Conservation (phyloP, 1,140 invertebrate species). For the Scaptomyza graminum region DNA sequence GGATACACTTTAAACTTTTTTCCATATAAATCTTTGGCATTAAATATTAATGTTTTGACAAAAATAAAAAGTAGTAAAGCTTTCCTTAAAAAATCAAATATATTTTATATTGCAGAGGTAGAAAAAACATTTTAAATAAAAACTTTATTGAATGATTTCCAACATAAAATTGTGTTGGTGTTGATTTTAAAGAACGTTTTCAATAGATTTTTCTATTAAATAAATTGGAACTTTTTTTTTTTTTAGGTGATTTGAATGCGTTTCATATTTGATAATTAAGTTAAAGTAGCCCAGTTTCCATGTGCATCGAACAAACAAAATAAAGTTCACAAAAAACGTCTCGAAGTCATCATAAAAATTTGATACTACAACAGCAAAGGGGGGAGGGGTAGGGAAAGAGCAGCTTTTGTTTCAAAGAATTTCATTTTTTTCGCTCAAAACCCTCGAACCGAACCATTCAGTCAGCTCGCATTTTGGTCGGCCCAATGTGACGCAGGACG, state of each 20-base stretch:
- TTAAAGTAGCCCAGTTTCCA: background rate
- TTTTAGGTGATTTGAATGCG: background rate
- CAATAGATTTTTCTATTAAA: no score
- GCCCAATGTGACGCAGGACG: background rate
- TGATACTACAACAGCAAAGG: slow-evolving; percentile 20
- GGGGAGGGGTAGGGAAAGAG: background rate
- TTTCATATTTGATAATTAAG: background rate
- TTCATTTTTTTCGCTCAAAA: slow-evolving; percentile 19
- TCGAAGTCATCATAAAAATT: slow-evolving; percentile 25
- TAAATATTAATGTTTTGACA: no score
- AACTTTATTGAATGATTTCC: no score
- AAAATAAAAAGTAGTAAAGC: no score
- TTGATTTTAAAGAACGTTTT: no score
- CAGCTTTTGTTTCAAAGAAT: slow-evolving; percentile 22
- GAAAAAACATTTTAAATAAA: no score
- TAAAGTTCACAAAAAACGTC: background rate
- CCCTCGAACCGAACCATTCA: slow-evolving; percentile 26
- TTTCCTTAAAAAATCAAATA: no score
- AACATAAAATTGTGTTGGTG: no score
- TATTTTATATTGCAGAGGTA: no score
- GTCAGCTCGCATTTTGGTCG: slow-evolving; percentile 16
- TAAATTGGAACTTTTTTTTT: no score
- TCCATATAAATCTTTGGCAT: no score
- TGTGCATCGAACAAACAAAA: background rate
- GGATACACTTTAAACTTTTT: no score